phyloP scores from a whole-genome alignment of 2,888 invertebrate genomes.

The Acanthosepion pharaonis region DNA sequence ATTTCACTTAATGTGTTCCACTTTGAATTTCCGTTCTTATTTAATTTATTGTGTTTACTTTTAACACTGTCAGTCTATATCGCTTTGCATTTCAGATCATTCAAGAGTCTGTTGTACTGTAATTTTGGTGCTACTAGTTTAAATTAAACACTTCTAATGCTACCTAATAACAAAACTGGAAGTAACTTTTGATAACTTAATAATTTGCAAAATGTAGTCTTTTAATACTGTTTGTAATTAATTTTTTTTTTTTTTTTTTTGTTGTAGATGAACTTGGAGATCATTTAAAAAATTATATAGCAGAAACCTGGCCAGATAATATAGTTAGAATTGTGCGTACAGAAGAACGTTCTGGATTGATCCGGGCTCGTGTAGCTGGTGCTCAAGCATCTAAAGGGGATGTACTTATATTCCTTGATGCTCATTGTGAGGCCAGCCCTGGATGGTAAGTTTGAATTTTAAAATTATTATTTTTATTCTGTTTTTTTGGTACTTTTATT shows the following conservation, averaged over 20 bases:
- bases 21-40: no score
- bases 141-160: no score
- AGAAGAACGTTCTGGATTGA: conserved; percentile 86
- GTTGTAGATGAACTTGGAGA: conserved; percentile 68
- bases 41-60: no score
- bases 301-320: conserved; percentile 75
- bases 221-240: no score
- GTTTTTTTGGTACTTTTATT: not conserved
- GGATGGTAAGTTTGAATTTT: conserved; percentile 65
- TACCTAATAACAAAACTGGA: no score
- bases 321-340: conserved; percentile 84
- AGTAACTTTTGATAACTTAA: no score
- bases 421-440: conserved; percentile 73
- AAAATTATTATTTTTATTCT: not conserved
- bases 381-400: conserved; percentile 82
- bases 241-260: conserved; percentile 44
- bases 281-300: conserved; percentile 79
- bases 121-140: no score
- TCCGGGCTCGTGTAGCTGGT: conserved; percentile 90
- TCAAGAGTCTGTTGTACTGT: no score
- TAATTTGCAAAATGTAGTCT: no score
- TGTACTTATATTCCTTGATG: conserved; percentile 74
- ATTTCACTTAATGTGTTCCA: no score
- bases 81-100: no score
- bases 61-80: no score